Evolutionary conservation across 1,140 invertebrate species (phyloP).

Genomic region (Liolophura sinensis): DNA sequence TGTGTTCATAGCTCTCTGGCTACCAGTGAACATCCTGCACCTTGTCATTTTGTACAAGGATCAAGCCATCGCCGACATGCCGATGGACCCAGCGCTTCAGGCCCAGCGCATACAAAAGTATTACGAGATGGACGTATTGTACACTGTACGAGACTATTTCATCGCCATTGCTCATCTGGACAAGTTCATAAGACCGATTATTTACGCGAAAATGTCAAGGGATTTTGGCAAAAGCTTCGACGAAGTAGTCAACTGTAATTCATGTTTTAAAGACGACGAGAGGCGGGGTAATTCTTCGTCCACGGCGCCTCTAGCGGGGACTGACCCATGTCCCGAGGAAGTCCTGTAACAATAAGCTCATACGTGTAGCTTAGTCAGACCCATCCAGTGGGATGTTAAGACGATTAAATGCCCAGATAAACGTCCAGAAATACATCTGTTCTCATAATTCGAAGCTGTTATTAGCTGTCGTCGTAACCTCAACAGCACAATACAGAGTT

Average conservation of each 20-base stretch:
- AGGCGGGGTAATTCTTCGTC: too few relatives aligned
- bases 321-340: too few relatives aligned
- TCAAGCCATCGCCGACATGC: slow-evolving; percentile 1
- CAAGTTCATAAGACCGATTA: slow-evolving; percentile 23
- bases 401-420: too few relatives aligned
- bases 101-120: slow-evolving; percentile 8
- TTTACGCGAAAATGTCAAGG: slow-evolving; percentile 29
- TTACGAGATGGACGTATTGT: slow-evolving; percentile 15
- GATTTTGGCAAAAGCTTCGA: slow-evolving; percentile 31
- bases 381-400: too few relatives aligned
- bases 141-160: slow-evolving; percentile 22
- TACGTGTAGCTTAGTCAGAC: too few relatives aligned
- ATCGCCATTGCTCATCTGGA: slow-evolving; percentile 24
- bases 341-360: too few relatives aligned
- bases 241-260: slow-evolving; percentile 35
- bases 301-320: too few relatives aligned
- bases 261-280: slow-evolving; percentile 4
- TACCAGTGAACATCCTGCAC: slow-evolving; percentile 35
- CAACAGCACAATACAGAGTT: too few relatives aligned
- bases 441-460: too few relatives aligned
- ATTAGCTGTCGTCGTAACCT: too few relatives aligned
- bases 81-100: background rate
- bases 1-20: slow-evolving; percentile 36
- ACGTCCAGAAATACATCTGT: too few relatives aligned
- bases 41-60: slow-evolving; percentile 31